Percentiles rank a stretch among this genome's conserved stretches.
These are phyloP conservation scores for Melinaea menophilus DNA, from an alignment of 2,888 invertebrate genomes.

Conservation along the genomic window DNA sequence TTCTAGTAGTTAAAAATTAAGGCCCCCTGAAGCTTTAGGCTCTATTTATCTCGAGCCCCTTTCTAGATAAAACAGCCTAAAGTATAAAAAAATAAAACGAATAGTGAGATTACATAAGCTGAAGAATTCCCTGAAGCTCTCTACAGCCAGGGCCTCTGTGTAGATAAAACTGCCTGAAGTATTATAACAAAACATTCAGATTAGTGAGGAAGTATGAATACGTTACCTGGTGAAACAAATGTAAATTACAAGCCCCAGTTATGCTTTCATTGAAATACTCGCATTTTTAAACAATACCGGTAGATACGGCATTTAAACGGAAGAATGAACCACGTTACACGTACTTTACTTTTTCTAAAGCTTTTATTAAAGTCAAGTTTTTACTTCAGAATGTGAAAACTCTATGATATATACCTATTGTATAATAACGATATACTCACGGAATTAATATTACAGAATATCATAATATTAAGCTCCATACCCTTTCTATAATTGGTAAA, in stretches of 20 bases:
- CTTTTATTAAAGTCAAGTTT: neutral
- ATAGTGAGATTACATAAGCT: too few species aligned
- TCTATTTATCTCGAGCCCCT: too few species aligned
- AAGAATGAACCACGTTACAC: constrained; percentile 7
- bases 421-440: too few species aligned
- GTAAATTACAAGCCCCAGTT: constrained; percentile 2
- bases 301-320: constrained; percentile 7
- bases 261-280: neutral
- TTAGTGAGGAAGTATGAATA: neutral
- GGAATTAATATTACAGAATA: too few species aligned
- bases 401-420: neutral
- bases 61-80: too few species aligned
- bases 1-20: too few species aligned
- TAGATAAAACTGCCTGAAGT: neutral
- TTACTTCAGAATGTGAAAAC: neutral
- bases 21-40: too few species aligned
- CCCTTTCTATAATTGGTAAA: too few species aligned
- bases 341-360: neutral
- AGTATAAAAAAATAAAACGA: too few species aligned
- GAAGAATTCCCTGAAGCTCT: too few species aligned
- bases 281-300: constrained; percentile 5
- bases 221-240: neutral
- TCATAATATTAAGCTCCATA: too few species aligned
- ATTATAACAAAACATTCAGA: neutral
- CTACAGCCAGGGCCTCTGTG: neutral